phyloP scores from a whole-genome alignment of 2,797 vertebrate species.

The Ctenochaetus hawaiiensis region DNA sequence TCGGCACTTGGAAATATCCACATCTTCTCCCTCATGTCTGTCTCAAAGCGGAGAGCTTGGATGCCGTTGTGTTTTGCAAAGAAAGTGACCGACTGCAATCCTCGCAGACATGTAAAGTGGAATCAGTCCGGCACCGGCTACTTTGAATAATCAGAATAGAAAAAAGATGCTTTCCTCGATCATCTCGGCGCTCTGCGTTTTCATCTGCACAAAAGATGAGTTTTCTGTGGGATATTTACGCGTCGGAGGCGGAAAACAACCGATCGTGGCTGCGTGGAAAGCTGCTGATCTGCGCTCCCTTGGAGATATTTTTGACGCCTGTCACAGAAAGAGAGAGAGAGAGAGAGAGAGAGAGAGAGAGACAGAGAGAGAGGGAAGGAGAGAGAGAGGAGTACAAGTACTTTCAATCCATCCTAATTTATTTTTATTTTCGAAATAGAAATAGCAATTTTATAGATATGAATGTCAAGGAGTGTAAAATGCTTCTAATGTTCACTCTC shows the following conservation, averaged over 20 bases:
- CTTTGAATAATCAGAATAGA: constrained; percentile 41
- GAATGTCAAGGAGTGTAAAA: not conserved
- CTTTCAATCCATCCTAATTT: not conserved
- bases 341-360: no score
- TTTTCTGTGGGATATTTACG: constrained; percentile 37
- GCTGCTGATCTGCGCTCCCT: constrained; percentile 63
- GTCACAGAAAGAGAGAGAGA: constrained; percentile 38
- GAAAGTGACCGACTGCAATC: constrained; percentile 36
- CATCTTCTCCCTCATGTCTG: constrained; percentile 57
- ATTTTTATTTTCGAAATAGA: not conserved
- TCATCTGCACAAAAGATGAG: not conserved
- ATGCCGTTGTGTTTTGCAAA: constrained; percentile 23
- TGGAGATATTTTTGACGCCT: constrained; percentile 70
- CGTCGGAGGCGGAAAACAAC: constrained; percentile 37
- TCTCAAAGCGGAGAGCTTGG: constrained; percentile 10
- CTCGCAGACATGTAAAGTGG: constrained; percentile 52
- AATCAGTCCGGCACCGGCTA: constrained; percentile 35
- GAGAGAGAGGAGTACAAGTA: no score
- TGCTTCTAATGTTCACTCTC: not conserved
- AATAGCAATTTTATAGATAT: not conserved
- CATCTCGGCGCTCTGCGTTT: constrained; percentile 5
- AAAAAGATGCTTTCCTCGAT: constrained; percentile 8
- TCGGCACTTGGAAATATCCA: constrained; percentile 60
- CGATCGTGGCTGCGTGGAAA: constrained; percentile 41
- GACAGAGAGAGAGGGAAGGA: not conserved